These are phyloP conservation scores for Drosophila colorata DNA, from an alignment of 2,888 invertebrate species.

Conservation along the genomic window DNA sequence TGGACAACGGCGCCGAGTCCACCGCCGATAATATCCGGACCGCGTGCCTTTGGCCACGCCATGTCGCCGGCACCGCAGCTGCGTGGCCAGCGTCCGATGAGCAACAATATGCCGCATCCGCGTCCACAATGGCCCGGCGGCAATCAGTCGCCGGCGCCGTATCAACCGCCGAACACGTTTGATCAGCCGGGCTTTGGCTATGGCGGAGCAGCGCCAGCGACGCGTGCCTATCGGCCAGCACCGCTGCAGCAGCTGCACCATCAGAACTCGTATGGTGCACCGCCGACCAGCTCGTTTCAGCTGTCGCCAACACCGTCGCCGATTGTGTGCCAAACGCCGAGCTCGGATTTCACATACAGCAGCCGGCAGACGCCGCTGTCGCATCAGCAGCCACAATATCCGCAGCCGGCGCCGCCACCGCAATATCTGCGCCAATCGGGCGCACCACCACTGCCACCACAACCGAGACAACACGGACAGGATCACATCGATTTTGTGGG, in stretches of 20 bases:
- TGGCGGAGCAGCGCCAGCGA: slow-evolving; percentile 66
- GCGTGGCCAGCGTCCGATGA: slow-evolving; percentile 84
- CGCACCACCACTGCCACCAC: slow-evolving; percentile 81
- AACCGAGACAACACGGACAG: slow-evolving; percentile 82
- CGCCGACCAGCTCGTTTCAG: slow-evolving; percentile 83
- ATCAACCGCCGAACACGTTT: slow-evolving; percentile 67
- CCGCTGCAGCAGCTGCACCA: slow-evolving; percentile 84
- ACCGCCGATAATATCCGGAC: slow-evolving; percentile 89
- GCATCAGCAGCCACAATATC: slow-evolving; percentile 74
- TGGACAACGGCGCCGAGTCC: slow-evolving; percentile 89
- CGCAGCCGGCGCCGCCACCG: slow-evolving; percentile 81
- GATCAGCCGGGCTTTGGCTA: slow-evolving; percentile 58
- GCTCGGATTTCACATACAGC: slow-evolving; percentile 87
- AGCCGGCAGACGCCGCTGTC: slow-evolving; percentile 86
- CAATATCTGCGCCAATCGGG: slow-evolving; percentile 82
- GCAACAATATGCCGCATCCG: slow-evolving; percentile 87
- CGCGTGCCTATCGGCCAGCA: slow-evolving; percentile 85
- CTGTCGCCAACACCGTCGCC: slow-evolving; percentile 87
- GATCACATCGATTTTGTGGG: slow-evolving; percentile 87
- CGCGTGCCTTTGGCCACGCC: slow-evolving; percentile 85
- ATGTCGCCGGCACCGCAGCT: slow-evolving; percentile 86
- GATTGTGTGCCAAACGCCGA: slow-evolving; percentile 87
- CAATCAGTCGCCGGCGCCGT: slow-evolving; percentile 84
- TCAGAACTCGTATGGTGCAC: slow-evolving; percentile 81
- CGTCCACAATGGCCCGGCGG: slow-evolving; percentile 88